phyloP scores from a whole-genome alignment of 2,797 vertebrate species.

The Mergus octosetaceus region DNA sequence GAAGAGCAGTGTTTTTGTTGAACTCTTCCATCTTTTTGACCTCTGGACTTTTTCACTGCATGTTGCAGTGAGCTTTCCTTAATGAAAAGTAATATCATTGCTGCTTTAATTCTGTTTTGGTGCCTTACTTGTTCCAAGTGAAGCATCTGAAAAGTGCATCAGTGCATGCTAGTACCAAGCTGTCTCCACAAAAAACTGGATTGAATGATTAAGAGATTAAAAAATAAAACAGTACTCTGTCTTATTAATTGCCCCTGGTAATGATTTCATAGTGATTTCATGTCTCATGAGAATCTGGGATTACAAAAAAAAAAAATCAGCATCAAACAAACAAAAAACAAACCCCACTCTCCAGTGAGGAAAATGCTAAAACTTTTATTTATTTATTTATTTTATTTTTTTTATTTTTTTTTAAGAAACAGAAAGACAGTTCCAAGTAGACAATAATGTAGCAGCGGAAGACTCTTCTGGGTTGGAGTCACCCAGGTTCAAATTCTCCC shows the following conservation, averaged over 20 bases:
- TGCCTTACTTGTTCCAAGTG: neutral
- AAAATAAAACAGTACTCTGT: neutral
- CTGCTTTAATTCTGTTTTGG: neutral
- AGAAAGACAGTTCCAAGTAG: neutral
- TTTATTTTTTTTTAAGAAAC: neutral
- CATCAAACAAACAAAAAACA: neutral
- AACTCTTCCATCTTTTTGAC: neutral
- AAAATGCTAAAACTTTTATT: neutral
- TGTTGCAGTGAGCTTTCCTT: neutral
- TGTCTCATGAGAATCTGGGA: neutral
- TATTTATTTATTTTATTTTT: neutral
- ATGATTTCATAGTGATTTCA: neutral
- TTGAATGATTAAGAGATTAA: conserved; percentile 1
- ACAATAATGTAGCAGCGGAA: neutral
- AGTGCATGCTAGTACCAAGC: neutral
- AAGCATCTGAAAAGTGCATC: conserved; percentile 43
- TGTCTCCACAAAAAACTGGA: neutral
- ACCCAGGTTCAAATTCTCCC: neutral
- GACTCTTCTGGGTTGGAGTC: neutral
- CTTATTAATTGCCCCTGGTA: neutral
- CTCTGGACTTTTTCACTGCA: neutral
- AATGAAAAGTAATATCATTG: neutral
- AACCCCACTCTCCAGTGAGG: neutral
- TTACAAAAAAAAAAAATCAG: neutral
- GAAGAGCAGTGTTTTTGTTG: neutral